Conservation (phyloP, 2,113 vertebrate species). For the Isichthys henryi region DNA sequence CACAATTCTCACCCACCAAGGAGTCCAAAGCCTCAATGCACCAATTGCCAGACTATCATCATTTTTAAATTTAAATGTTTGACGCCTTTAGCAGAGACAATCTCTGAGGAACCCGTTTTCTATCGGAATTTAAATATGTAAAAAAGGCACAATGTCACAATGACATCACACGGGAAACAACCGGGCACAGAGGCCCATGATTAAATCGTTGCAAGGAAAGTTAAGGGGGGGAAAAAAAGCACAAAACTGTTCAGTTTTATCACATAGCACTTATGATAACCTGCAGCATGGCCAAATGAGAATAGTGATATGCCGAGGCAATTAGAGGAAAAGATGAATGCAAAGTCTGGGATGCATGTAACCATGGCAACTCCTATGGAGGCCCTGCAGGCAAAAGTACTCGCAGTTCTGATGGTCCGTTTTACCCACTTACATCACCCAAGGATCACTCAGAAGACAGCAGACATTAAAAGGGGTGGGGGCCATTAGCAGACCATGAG, state of each 20-base stretch:
- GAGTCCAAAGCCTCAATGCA: background rate
- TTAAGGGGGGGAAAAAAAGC: background rate
- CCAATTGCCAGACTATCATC: background rate
- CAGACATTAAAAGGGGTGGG: background rate
- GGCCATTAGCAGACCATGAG: conserved; percentile 18
- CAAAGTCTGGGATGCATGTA: conserved; percentile 22
- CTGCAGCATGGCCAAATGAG: background rate
- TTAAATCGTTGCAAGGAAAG: background rate
- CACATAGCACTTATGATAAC: background rate
- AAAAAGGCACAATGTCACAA: background rate
- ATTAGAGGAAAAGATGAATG: conserved; percentile 4
- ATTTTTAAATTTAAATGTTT: background rate
- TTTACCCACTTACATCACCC: background rate
- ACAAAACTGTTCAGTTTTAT: background rate
- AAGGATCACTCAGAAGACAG: conserved; percentile 1
- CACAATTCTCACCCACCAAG: background rate
- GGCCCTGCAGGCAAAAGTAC: background rate
- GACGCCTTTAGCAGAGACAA: background rate
- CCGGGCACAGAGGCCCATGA: background rate
- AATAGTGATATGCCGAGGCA: background rate
- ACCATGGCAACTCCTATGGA: conserved; percentile 31
- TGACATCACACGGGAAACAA: background rate
- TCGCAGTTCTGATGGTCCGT: background rate
- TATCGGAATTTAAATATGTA: background rate
- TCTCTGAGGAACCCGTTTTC: background rate